Percentiles rank a stretch among this genome's conserved stretches.
Conservation (phyloP, 53 echinoderm and acorn worm species). For the Glandiceps talaboti region DNA sequence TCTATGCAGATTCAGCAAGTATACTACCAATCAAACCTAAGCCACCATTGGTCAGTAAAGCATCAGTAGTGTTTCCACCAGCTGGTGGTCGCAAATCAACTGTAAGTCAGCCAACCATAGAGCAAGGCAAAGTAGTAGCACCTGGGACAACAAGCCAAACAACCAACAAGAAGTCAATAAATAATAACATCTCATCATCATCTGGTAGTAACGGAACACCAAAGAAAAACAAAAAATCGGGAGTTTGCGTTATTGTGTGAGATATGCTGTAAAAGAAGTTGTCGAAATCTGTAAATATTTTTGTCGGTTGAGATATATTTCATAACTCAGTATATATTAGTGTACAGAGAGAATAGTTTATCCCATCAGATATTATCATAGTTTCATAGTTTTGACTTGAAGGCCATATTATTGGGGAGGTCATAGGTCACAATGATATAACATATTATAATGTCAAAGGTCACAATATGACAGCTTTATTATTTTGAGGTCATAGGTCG, state of each 20-base stretch:
- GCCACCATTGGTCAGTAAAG: slow-evolving; percentile 85
- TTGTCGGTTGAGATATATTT: no score
- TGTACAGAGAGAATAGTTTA: no score
- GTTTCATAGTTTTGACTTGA: no score
- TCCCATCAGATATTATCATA: no score
- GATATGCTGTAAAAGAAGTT: not conserved
- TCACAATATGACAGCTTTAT: no score
- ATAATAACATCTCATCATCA: slow-evolving; percentile 31
- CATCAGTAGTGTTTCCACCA: slow-evolving; percentile 73
- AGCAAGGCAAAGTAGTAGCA: slow-evolving; percentile 29
- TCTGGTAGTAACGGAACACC: slow-evolving; percentile 36
- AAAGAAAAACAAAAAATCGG: slow-evolving; percentile 91
- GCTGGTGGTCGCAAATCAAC: slow-evolving; percentile 69
- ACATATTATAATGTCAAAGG: no score
- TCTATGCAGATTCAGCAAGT: not conserved
- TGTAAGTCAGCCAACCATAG: slow-evolving; percentile 39
- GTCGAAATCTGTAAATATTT: no score
- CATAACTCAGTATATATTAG: no score
- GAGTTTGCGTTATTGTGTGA: slow-evolving; percentile 76
- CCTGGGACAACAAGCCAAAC: slow-evolving; percentile 48
- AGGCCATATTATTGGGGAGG: no score
- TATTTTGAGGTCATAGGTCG: no score
- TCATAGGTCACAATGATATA: no score
- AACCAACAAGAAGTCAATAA: slow-evolving; percentile 78
- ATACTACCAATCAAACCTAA: slow-evolving; percentile 65